A percentile compares a stretch with the other conserved stretches of the same genome.
Evolutionary conservation across 2,113 vertebrate species (phyloP).

Genomic region (Bothrops jararaca): DNA sequence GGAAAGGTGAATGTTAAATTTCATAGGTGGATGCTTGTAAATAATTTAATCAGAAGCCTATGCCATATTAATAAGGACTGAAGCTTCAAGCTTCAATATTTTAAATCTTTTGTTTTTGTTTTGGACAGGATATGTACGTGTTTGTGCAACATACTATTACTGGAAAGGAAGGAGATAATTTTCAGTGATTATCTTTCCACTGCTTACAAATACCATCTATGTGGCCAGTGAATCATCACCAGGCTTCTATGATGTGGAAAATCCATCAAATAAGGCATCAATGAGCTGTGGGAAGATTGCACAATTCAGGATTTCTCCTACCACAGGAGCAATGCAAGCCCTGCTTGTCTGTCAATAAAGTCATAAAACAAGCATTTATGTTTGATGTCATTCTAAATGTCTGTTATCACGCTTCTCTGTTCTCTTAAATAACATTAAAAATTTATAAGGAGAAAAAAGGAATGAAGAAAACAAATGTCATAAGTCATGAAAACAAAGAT

Average conservation of each 20-base stretch:
- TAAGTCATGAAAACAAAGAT: not conserved
- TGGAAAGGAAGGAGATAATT: slow-evolving; percentile 18
- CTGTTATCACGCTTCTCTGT: not conserved
- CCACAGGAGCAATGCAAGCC: not conserved
- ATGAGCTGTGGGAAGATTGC: not conserved
- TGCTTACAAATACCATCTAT: not conserved
- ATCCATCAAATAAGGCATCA: not conserved
- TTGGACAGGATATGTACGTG: slow-evolving; percentile 19
- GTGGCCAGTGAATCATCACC: not conserved
- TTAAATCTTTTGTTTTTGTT: not conserved
- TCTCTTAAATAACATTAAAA: not conserved
- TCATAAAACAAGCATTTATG: not conserved
- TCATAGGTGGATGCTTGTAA: not conserved
- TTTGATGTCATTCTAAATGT: not conserved
- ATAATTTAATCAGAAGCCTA: not conserved
- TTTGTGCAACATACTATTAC: slow-evolving; percentile 31
- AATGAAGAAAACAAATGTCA: not conserved
- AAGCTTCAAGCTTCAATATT: not conserved
- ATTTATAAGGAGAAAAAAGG: not conserved
- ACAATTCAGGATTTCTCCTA: not conserved
- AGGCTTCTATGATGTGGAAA: not conserved
- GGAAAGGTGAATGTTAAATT: not conserved
- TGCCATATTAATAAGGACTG: not conserved
- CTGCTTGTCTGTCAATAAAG: slow-evolving; percentile 12
- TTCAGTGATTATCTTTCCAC: not conserved